Conservation (phyloP, 1,140 invertebrate species). For the Anoplolepis gracilipes region DNA sequence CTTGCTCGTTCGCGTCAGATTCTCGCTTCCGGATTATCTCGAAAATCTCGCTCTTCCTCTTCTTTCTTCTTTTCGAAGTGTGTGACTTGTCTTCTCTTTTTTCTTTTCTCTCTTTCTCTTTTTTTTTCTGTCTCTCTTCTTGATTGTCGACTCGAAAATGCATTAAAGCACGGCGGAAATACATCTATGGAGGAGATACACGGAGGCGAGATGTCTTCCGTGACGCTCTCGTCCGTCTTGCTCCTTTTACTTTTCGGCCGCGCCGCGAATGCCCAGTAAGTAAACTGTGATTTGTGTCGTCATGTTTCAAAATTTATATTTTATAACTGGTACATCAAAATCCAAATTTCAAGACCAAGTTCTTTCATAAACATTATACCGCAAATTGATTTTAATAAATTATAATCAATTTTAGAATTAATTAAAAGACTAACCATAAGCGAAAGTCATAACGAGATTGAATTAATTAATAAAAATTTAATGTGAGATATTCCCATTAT, state of each 20-base stretch:
- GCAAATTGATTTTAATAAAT: not conserved
- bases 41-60: not conserved
- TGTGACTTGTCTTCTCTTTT: not conserved
- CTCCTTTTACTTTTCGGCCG: constrained; percentile 75
- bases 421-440: not conserved
- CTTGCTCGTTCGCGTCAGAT: constrained; percentile 5
- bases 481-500: not conserved
- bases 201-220: constrained; percentile 72
- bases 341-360: not conserved
- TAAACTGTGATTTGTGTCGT: not conserved
- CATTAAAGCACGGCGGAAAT: constrained; percentile 64
- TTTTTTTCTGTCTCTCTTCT: not conserved
- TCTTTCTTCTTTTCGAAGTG: not conserved
- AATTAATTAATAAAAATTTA: not conserved
- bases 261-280: constrained; percentile 81
- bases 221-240: constrained; percentile 73
- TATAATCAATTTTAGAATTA: not conserved
- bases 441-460: not conserved
- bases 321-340: not conserved
- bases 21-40: constrained; percentile 22
- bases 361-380: not conserved
- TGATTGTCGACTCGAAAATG: constrained; percentile 72
- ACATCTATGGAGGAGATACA: constrained; percentile 75
- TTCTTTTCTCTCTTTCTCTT: not conserved
- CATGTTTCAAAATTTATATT: not conserved